Conservation (phyloP, 2,888 invertebrate genomes). For the Rosalia funebris region DNA sequence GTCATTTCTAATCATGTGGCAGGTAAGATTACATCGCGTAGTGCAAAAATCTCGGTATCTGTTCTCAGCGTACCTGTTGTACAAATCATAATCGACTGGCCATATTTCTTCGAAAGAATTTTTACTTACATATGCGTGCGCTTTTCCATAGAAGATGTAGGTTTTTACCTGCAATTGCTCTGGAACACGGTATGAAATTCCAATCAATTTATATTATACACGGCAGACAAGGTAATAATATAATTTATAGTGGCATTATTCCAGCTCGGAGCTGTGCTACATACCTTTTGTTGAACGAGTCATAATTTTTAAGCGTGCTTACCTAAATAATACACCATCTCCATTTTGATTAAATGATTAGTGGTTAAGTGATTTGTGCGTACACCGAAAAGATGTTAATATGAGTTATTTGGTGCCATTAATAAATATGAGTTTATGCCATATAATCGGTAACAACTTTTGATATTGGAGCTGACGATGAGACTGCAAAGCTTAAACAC, state of each 20-base stretch:
- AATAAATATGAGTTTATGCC: constrained; percentile 43
- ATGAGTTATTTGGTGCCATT: constrained; percentile 47
- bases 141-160: constrained; percentile 58
- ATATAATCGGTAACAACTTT: constrained; percentile 25
- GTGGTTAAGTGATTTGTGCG: constrained; percentile 50
- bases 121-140: constrained; percentile 57
- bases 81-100: constrained; percentile 60
- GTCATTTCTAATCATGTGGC: constrained; percentile 26
- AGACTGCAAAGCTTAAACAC: neutral
- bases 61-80: constrained; percentile 48
- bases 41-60: constrained; percentile 42
- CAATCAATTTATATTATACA: constrained; percentile 65
- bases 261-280: constrained; percentile 50
- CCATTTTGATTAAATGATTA: constrained; percentile 47
- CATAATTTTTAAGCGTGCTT: constrained; percentile 52
- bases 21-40: constrained; percentile 28
- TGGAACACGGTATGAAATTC: constrained; percentile 64
- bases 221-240: constrained; percentile 65
- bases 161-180: constrained; percentile 61
- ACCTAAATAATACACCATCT: constrained; percentile 46
- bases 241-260: constrained; percentile 64
- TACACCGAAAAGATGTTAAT: constrained; percentile 48
- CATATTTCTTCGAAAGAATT: constrained; percentile 56
- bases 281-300: constrained; percentile 57
- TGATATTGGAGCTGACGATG: neutral